phyloP scores from a whole-genome alignment of 2,888 invertebrate species.

The Rhaphigaster nebulosa region DNA sequence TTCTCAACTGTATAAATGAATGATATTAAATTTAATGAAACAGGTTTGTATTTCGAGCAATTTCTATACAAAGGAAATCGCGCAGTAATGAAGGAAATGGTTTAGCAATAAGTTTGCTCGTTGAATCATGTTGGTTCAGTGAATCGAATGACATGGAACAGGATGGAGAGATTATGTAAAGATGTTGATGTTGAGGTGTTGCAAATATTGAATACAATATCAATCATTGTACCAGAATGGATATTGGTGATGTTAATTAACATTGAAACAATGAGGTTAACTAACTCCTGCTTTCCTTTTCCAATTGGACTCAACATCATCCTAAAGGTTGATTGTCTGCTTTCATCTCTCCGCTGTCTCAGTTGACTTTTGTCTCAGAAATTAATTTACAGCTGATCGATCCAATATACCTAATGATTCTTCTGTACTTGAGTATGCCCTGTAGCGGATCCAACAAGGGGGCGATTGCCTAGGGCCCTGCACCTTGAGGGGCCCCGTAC shows the following conservation, averaged over 20 bases:
- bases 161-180: not conserved
- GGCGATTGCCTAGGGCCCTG: no score
- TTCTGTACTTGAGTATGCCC: no score
- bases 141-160: not conserved
- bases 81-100: not conserved
- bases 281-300: not conserved
- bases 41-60: not conserved
- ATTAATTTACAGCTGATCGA: not conserved
- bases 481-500: no score
- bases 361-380: not conserved
- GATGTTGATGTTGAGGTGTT: not conserved
- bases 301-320: not conserved
- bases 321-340: not conserved
- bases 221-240: not conserved
- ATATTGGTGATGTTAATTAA: not conserved
- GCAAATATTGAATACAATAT: not conserved
- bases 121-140: not conserved
- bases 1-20: not conserved
- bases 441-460: no score
- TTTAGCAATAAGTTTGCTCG: not conserved
- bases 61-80: not conserved
- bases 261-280: not conserved
- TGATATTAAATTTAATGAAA: not conserved
- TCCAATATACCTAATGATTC: not conserved
- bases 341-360: not conserved